These are phyloP conservation scores for Heliothis virescens DNA, from an alignment of 1,140 invertebrate genomes.

Conservation along the genomic window DNA sequence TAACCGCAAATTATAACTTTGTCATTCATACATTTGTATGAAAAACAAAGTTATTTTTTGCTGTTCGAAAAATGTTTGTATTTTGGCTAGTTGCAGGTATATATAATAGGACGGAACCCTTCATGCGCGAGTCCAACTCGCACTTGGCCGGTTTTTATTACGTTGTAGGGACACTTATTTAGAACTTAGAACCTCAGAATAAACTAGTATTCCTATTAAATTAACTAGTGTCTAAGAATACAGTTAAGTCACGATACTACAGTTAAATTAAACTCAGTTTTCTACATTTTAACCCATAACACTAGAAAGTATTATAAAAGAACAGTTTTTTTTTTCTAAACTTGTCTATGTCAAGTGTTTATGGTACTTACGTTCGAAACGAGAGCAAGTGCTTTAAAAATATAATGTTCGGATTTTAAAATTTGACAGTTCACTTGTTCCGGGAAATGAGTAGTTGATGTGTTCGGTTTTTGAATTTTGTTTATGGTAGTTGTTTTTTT, in stretches of 20 bases:
- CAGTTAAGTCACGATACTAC: slow-evolving; percentile 8
- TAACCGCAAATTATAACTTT: no score
- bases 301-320: slow-evolving; percentile 25
- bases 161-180: no score
- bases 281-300: slow-evolving; percentile 8
- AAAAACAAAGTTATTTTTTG: no score
- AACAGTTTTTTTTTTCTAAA: slow-evolving; percentile 12
- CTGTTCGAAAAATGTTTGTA: no score
- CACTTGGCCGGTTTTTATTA: no score
- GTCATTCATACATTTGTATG: no score
- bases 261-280: slow-evolving; percentile 17
- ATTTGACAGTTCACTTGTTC: background rate
- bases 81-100: no score
- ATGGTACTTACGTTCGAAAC: slow-evolving; percentile 13
- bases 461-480: background rate
- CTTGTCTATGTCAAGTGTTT: slow-evolving; percentile 35
- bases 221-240: background rate
- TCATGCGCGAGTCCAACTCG: no score
- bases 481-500: background rate
- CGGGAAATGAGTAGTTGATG: background rate
- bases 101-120: no score
- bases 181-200: no score
- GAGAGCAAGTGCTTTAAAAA: slow-evolving; percentile 6
- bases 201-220: background rate
- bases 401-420: slow-evolving; percentile 8